Evolutionary conservation across 2,888 invertebrate genomes (phyloP).

Genomic region (Epistrophella euchroma): DNA sequence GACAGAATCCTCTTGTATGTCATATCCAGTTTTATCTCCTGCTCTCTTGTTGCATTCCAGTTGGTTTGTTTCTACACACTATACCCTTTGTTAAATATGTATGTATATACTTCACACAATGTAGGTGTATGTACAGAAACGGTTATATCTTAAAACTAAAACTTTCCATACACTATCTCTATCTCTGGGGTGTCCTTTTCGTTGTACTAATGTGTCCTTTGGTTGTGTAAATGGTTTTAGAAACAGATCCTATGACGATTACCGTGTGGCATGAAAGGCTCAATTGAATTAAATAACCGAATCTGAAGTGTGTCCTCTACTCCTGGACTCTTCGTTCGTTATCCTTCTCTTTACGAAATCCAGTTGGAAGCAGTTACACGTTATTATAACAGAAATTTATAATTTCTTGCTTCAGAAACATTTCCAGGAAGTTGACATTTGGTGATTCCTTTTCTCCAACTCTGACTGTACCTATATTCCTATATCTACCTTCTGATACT

Average conservation of each 20-base stretch:
- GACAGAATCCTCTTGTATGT: constrained; percentile 60
- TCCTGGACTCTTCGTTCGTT: constrained; percentile 51
- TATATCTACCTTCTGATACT: neutral
- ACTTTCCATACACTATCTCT: constrained; percentile 52
- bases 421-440: constrained; percentile 76
- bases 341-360: constrained; percentile 22
- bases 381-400: constrained; percentile 76
- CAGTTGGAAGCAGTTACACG: constrained; percentile 62
- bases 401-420: constrained; percentile 75
- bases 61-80: constrained; percentile 66
- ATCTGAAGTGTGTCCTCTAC: constrained; percentile 58
- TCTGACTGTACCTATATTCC: neutral
- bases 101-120: neutral
- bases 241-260: constrained; percentile 74
- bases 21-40: constrained; percentile 73
- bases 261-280: constrained; percentile 75
- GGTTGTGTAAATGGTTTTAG: constrained; percentile 73
- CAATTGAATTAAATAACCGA: constrained; percentile 76
- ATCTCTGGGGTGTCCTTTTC: constrained; percentile 37
- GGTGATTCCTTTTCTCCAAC: constrained; percentile 49
- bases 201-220: constrained; percentile 63
- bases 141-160: constrained; percentile 69
- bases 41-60: constrained; percentile 75
- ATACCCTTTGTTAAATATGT: constrained; percentile 36
- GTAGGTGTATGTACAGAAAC: constrained; percentile 13